These are phyloP conservation scores for Subanguina moxae DNA, from an alignment of 1,140 invertebrate genomes.

Conservation along the genomic window DNA sequence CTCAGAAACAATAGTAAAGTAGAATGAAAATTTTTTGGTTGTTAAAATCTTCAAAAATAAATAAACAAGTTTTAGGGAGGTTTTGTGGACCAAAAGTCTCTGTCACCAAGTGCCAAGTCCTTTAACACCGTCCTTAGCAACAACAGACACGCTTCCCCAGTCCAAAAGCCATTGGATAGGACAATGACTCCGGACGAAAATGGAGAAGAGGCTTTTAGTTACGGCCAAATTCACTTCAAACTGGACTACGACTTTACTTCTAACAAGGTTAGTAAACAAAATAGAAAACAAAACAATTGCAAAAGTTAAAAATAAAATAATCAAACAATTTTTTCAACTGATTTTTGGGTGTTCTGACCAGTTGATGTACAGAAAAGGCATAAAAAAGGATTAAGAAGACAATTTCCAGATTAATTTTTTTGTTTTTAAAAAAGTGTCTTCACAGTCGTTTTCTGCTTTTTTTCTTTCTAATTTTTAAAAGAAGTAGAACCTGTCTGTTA, in stretches of 20 bases:
- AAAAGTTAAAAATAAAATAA: neutral
- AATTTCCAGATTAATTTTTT: neutral
- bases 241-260: constrained; percentile 98
- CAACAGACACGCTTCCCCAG: too few species aligned
- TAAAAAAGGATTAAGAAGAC: constrained; percentile 8
- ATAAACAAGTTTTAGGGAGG: neutral
- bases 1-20: neutral
- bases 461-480: too few species aligned
- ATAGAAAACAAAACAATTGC: neutral
- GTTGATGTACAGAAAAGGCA: constrained; percentile 14
- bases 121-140: neutral
- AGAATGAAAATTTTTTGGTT: neutral
- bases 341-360: neutral
- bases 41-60: neutral
- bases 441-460: too few species aligned
- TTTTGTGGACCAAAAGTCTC: neutral
- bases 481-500: too few species aligned
- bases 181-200: neutral
- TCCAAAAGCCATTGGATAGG: neutral
- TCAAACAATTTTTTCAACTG: neutral
- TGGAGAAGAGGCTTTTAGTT: constrained; percentile 5
- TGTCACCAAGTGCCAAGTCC: neutral
- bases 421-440: constrained; percentile 24
- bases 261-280: constrained; percentile 74
- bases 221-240: constrained; percentile 58